Percentiles rank a stretch among this genome's conserved stretches.
phyloP scores from a whole-genome alignment of 1,140 invertebrate genomes.

The Venustaconcha ellipsiformis region DNA sequence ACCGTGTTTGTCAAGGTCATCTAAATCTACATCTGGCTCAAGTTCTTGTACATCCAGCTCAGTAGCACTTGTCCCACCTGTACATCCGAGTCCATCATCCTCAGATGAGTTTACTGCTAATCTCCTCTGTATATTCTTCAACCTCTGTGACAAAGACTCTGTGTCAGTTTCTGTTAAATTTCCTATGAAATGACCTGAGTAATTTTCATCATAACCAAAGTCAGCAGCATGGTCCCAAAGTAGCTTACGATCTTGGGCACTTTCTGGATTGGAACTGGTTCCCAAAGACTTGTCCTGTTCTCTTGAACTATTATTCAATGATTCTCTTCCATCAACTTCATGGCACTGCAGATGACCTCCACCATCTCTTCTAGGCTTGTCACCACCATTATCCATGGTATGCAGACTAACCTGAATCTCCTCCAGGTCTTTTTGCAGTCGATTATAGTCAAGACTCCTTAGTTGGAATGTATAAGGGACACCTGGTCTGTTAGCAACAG shows the following conservation, averaged over 20 bases:
- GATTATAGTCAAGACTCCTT: slow-evolving; percentile 45
- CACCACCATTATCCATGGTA: slow-evolving; percentile 12
- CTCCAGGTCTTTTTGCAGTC: slow-evolving; percentile 52
- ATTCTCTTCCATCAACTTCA: slow-evolving; percentile 12
- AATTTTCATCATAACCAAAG: slow-evolving; percentile 43
- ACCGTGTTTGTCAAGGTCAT: slow-evolving; percentile 22
- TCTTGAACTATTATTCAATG: slow-evolving; percentile 10
- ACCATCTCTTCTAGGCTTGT: neutral
- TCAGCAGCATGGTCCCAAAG: slow-evolving; percentile 58
- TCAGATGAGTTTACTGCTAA: neutral
- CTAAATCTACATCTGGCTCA: slow-evolving; percentile 24
- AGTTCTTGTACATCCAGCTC: slow-evolving; percentile 18
- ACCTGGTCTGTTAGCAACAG: too few species aligned
- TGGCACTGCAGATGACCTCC: neutral
- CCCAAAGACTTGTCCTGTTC: slow-evolving; percentile 25
- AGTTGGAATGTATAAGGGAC: too few species aligned
- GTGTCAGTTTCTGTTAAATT: slow-evolving; percentile 39
- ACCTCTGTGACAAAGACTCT: slow-evolving; percentile 27
- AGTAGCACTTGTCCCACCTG: slow-evolving; percentile 16
- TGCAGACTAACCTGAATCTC: slow-evolving; percentile 58
- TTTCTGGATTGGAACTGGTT: slow-evolving; percentile 32
- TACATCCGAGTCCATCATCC: slow-evolving; percentile 15
- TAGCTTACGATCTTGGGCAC: slow-evolving; percentile 37
- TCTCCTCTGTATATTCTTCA: slow-evolving; percentile 5
- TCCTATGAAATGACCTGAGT: slow-evolving; percentile 40